Evolutionary conservation across 2,113 vertebrate species (phyloP).

Genomic region (Tichodroma muraria): DNA sequence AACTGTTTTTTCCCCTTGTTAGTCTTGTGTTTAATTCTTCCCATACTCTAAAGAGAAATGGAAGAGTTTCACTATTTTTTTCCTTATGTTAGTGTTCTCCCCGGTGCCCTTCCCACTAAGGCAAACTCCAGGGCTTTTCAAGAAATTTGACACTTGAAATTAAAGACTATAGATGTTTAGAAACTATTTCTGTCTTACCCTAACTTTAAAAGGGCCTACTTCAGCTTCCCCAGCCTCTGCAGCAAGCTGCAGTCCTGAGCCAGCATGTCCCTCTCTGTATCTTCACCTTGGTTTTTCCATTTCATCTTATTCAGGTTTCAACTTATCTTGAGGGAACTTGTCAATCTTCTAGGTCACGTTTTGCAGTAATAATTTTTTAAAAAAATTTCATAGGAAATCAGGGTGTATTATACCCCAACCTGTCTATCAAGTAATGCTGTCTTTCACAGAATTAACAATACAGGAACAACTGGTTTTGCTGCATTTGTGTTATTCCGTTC

Average conservation of each 20-base stretch:
- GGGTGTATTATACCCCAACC: background rate
- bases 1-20: background rate
- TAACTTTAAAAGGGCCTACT: background rate
- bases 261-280: background rate
- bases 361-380: background rate
- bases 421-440: background rate
- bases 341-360: background rate
- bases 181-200: background rate
- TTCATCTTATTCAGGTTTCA: background rate
- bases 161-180: background rate
- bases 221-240: background rate
- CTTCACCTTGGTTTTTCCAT: background rate
- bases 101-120: background rate
- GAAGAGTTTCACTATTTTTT: background rate
- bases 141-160: background rate
- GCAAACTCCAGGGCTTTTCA: background rate
- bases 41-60: background rate
- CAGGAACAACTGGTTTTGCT: background rate
- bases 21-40: slow-evolving; percentile 15
- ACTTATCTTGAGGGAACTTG: background rate
- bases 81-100: background rate
- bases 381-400: background rate
- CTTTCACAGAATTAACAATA: background rate
- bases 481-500: background rate
- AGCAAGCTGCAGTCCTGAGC: background rate